These are phyloP conservation scores for Panurus biarmicus DNA, from an alignment of 2,113 vertebrate genomes.

Conservation along the genomic window DNA sequence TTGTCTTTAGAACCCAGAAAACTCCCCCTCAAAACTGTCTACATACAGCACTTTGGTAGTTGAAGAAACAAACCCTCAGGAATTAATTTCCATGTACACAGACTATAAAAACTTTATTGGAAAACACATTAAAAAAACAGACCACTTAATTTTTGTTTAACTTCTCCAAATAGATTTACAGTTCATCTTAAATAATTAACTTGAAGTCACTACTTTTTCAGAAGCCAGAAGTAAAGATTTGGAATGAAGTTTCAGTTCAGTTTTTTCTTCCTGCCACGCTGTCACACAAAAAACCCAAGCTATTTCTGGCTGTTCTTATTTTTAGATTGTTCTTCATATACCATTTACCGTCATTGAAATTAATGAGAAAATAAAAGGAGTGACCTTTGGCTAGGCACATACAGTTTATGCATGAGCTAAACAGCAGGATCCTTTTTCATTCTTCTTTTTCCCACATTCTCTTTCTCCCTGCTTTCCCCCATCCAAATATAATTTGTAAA, in stretches of 20 bases:
- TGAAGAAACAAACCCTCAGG: background rate
- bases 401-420: slow-evolving; percentile 45
- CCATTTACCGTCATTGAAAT: background rate
- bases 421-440: slow-evolving; percentile 26
- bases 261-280: background rate
- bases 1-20: background rate
- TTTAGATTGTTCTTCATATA: slow-evolving; percentile 46
- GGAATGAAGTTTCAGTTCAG: background rate
- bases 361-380: slow-evolving; percentile 54
- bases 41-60: background rate
- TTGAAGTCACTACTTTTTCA: background rate
- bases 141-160: background rate
- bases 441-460: slow-evolving; percentile 37
- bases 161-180: background rate
- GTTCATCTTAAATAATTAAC: background rate
- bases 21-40: background rate
- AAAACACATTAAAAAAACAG: background rate
- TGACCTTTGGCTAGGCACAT: slow-evolving; percentile 61
- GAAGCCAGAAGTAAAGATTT: background rate
- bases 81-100: background rate
- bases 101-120: background rate
- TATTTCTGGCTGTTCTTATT: slow-evolving; percentile 36
- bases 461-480: slow-evolving; percentile 1
- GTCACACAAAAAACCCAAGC: background rate
- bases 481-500: slow-evolving; percentile 40